These are phyloP conservation scores for Pectinophora gossypiella DNA, from an alignment of 1,140 invertebrate species.

Conservation along the genomic window DNA sequence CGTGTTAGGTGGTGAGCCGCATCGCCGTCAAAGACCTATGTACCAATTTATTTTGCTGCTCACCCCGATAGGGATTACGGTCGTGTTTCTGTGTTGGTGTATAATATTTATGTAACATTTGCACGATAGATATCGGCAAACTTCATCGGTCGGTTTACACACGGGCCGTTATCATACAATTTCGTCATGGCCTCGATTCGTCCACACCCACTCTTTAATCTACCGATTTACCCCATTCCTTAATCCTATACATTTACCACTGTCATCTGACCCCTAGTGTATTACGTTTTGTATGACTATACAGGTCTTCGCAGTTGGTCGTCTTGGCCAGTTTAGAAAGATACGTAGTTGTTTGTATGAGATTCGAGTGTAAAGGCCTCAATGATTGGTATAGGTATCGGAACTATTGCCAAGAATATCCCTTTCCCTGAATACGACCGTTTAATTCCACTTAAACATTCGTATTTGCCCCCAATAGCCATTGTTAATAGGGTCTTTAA, in stretches of 20 bases:
- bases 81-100: too few species aligned
- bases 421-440: neutral
- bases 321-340: neutral
- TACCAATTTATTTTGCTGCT: too few species aligned
- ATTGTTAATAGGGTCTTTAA: neutral
- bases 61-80: too few species aligned
- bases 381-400: neutral
- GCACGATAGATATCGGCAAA: too few species aligned
- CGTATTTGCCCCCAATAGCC: too few species aligned
- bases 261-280: neutral
- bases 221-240: slow-evolving; percentile 58
- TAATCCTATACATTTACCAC: slow-evolving; percentile 35
- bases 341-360: neutral
- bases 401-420: neutral
- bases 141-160: too few species aligned
- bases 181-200: slow-evolving; percentile 48
- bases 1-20: too few species aligned
- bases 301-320: neutral
- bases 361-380: neutral
- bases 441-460: neutral
- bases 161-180: slow-evolving; percentile 54
- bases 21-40: too few species aligned
- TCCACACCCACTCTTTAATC: slow-evolving; percentile 52
- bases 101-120: too few species aligned
- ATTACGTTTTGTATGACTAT: neutral